Evolutionary conservation across 2,113 vertebrate genomes (phyloP).

Genomic region (Stictonetta naevosa): DNA sequence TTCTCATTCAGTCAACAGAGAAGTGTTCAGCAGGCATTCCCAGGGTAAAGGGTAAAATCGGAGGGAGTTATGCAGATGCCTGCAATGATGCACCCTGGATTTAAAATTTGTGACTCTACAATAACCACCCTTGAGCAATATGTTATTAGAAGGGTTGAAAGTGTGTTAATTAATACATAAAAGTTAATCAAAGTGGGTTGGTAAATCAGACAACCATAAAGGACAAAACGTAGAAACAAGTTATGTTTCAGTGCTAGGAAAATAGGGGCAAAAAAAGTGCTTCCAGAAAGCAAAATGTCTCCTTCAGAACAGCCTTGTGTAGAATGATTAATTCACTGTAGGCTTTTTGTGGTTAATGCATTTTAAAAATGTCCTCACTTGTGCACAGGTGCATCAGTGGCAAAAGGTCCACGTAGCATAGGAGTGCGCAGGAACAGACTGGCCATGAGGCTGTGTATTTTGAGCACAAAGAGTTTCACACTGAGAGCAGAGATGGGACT

Average conservation of each 20-base stretch:
- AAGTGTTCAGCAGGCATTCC: neutral
- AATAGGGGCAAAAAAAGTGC: neutral
- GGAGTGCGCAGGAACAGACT: accelerated
- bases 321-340: neutral
- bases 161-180: slow-evolving; percentile 34
- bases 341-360: neutral
- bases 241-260: neutral
- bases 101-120: slow-evolving; percentile 1
- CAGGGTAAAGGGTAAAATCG: neutral
- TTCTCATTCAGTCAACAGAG: neutral
- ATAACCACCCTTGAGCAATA: slow-evolving; percentile 12
- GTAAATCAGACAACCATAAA: slow-evolving; percentile 44
- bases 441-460: neutral
- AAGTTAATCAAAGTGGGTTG: slow-evolving; percentile 11
- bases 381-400: neutral
- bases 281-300: neutral
- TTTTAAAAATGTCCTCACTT: neutral
- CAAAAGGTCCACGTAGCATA: neutral
- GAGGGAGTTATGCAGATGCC: neutral
- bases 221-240: slow-evolving; percentile 13
- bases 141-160: slow-evolving; percentile 33
- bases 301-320: neutral
- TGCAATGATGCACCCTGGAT: neutral
- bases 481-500: neutral
- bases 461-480: neutral